Conservation (phyloP, 2,888 invertebrate species). For the Caenorhabditis wallacei region DNA sequence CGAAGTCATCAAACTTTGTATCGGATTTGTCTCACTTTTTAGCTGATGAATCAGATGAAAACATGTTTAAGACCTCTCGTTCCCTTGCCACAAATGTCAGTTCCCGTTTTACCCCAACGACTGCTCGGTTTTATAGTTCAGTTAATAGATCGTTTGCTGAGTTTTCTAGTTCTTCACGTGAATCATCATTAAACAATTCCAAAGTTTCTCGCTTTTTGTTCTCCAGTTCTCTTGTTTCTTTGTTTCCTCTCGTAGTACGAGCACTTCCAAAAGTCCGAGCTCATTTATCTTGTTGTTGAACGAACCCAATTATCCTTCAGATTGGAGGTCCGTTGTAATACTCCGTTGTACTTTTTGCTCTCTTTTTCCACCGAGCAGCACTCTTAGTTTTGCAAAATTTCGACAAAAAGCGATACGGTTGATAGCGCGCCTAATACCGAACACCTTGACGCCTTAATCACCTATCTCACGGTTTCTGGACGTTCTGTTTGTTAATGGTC, state of each 20-base stretch:
- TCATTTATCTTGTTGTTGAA: constrained; percentile 48
- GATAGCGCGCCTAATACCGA: constrained; percentile 4
- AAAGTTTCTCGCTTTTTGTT: background rate
- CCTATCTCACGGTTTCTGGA: constrained; percentile 17
- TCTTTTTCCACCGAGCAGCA: background rate
- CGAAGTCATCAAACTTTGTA: background rate
- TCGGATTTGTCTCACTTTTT: background rate
- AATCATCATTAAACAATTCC: background rate
- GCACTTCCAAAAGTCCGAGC: constrained; percentile 3
- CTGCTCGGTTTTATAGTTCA: background rate
- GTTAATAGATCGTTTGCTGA: background rate
- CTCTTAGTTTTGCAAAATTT: too few species aligned
- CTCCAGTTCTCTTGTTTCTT: background rate
- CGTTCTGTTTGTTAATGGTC: constrained; percentile 40
- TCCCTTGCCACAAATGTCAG: too few species aligned
- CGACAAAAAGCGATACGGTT: constrained; percentile 28
- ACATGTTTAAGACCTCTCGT: too few species aligned
- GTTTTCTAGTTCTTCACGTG: background rate
- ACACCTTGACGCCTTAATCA: constrained; percentile 48
- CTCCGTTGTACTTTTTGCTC: constrained; percentile 31
- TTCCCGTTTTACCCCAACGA: too few species aligned
- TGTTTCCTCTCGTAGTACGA: background rate
- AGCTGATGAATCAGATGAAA: background rate
- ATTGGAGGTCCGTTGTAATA: background rate
- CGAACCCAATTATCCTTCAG: constrained; percentile 36